A percentile compares a stretch with the other conserved stretches of the same genome.
phyloP scores from a whole-genome alignment of 2,113 vertebrate genomes.

The Choloepus hoffmanni region DNA sequence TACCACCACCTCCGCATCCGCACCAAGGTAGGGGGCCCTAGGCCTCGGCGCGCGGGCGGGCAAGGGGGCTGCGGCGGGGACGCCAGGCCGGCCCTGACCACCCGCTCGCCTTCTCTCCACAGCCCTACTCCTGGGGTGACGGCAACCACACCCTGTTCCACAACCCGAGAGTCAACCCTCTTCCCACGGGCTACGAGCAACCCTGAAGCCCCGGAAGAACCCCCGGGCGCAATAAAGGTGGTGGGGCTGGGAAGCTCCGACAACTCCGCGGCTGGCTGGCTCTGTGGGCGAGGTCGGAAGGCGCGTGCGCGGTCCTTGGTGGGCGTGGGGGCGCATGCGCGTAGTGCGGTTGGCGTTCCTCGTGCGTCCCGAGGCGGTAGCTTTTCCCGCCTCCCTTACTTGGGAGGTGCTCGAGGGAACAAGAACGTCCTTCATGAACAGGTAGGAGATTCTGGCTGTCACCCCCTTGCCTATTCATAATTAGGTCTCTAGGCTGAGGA shows the following conservation, averaged over 20 bases:
- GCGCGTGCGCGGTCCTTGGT: fast-evolving
- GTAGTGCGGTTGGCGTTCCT: too few relatives aligned
- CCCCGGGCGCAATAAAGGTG: constrained; percentile 65
- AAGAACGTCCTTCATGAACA: neutral
- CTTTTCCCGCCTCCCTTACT: neutral
- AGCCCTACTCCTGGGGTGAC: constrained; percentile 94
- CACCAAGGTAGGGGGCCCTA: constrained; percentile 86
- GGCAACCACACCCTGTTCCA: constrained; percentile 94
- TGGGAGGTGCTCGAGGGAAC: too few relatives aligned
- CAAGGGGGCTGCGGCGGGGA: neutral
- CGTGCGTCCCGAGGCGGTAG: neutral
- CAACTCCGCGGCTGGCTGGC: too few relatives aligned
- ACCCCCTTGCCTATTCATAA: neutral
- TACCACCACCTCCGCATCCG: constrained; percentile 92
- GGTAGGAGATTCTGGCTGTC: neutral
- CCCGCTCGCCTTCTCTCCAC: neutral
- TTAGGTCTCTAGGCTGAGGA: neutral
- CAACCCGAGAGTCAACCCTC: constrained; percentile 90
- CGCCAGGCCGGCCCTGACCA: neutral
- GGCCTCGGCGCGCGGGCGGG: neutral
- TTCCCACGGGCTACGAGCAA: constrained; percentile 91
- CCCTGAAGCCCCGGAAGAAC: neutral
- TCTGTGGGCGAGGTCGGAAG: fast-evolving
- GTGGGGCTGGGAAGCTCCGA: neutral
- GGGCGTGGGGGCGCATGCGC: fast-evolving